Conservation (phyloP, 2,888 invertebrate species). For the Tenthredo notha region DNA sequence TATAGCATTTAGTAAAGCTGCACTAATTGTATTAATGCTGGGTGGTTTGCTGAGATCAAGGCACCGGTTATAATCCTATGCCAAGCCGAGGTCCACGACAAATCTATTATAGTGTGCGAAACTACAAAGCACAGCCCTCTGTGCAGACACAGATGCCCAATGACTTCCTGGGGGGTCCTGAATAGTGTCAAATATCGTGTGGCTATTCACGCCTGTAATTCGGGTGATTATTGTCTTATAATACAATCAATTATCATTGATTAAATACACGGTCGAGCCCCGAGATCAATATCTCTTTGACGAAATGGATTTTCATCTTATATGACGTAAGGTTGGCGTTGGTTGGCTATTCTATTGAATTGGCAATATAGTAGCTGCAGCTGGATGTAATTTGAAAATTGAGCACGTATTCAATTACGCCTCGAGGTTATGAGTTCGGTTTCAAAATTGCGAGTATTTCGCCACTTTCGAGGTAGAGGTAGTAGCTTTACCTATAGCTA, state of each 20-base stretch:
- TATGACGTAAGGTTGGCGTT: not conserved
- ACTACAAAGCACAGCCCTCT: constrained; percentile 36
- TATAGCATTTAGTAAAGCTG: constrained; percentile 74
- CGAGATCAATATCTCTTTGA: not conserved
- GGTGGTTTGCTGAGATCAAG: constrained; percentile 72
- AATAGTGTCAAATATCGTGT: constrained; percentile 2
- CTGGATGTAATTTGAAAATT: constrained; percentile 12
- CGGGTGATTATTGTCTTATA: not conserved
- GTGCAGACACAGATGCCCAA: not conserved
- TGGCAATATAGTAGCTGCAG: not conserved
- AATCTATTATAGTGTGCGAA: constrained; percentile 66
- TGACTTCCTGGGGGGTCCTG: not conserved
- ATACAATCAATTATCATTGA: constrained; percentile 23
- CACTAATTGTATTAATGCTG: constrained; percentile 77
- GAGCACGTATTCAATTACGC: constrained; percentile 30
- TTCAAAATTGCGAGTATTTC: constrained; percentile 26
- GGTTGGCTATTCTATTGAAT: not conserved
- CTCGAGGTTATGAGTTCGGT: not conserved
- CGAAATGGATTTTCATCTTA: not conserved
- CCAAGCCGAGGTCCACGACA: constrained; percentile 64
- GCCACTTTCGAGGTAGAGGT: not conserved
- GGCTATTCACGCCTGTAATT: not conserved
- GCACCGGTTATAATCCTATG: constrained; percentile 70
- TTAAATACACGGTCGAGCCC: not conserved
- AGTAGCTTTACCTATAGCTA: not conserved